phyloP scores from a whole-genome alignment of 2,113 vertebrate species.

The Zapornia atra region DNA sequence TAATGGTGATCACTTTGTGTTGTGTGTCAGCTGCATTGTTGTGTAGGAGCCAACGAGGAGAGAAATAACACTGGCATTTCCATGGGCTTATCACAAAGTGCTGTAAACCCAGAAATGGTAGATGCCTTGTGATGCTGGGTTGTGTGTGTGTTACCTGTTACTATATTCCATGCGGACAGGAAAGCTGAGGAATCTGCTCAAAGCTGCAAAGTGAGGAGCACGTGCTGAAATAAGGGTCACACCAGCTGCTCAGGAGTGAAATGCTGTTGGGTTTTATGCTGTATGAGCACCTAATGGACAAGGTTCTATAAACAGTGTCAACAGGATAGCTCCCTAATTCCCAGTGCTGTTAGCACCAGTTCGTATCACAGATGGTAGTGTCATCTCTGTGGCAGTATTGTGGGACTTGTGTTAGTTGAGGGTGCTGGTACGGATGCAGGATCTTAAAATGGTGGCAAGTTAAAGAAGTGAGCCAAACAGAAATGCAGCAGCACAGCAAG shows the following conservation, averaged over 20 bases:
- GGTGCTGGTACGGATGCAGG: not conserved
- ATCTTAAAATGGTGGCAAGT: not conserved
- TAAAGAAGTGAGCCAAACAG: not conserved
- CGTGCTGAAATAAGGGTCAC: not conserved
- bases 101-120: not conserved
- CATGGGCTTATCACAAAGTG: not conserved
- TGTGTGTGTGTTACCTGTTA: accelerated
- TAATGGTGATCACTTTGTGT: not conserved
- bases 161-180: not conserved
- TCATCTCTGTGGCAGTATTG: not conserved
- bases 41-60: not conserved
- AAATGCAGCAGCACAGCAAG: not conserved
- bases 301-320: not conserved
- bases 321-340: not conserved
- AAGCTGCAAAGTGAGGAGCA: not conserved
- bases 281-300: not conserved
- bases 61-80: not conserved
- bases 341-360: not conserved
- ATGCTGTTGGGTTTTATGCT: not conserved
- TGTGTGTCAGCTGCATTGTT: not conserved
- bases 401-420: not conserved
- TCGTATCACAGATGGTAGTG: not conserved
- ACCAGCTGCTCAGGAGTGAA: not conserved
- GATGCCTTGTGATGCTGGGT: not conserved
- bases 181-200: not conserved